Base-by-base conservation (phyloP, 2,797 vertebrate genomes). In the Crotalus adamanteus region DNA sequence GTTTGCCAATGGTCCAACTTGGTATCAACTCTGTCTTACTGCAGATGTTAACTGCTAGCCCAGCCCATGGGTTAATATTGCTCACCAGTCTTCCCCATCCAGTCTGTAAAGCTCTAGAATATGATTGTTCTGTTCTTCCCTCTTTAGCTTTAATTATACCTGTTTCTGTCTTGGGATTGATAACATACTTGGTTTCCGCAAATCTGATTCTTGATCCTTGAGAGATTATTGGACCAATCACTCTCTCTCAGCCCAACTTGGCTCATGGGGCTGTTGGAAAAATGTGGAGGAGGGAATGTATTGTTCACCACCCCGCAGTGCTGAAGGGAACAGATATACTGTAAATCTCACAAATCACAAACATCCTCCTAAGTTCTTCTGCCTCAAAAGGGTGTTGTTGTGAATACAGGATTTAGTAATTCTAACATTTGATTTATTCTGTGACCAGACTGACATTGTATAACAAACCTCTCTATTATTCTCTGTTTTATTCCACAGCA, bases 401-500 rank as follows among this genome's bases (percentile, higher is more conserved):
- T 7, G 83, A 51, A 87, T 94, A 87, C 83, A 90, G 91, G 78
- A 63, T 86, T 93, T 85, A 87, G 93, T 88, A 14, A 63, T 60
- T 53, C 53, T 89, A 93, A 93, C 94, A 88, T 87, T 93, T 93
- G 93, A 94, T 94, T 95, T 94, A 94, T 94, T 93, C 90, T 37
- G 91, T 93, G 65, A 92, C 93, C 95, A 93, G 94, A 92, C 1
- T 95, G 93, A 94, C 92, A 93, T 92, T 73, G 16, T n/a, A 85
- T 95, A 91, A 95, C 87, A 51, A 94, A 95, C 92, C 94, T 59
- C 89, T 56, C 42, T 88, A 51, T 88, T 92, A 89, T 86, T 95
- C 4, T 96, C 96, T 93, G 63, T 86, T 93, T 93, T 93, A 37
- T 92, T 86, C 60, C 89, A 89, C 94, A 95, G 97, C 94, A 61